Percentiles rank a stretch among this genome's conserved stretches.
Evolutionary conservation across 2,797 vertebrate genomes (phyloP).

Genomic region (Thunnus albacares): DNA sequence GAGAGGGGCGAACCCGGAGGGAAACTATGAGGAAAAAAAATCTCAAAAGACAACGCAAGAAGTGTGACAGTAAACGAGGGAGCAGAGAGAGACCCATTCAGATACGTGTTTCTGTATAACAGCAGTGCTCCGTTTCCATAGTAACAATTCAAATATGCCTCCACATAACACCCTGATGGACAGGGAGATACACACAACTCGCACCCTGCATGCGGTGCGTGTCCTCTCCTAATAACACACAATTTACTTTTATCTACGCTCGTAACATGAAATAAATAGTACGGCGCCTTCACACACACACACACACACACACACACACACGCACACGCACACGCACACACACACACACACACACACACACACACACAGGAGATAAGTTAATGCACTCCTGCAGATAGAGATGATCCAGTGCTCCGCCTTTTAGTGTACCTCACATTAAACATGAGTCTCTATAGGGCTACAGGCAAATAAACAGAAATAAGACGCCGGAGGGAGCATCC

Average conservation of each 20-base stretch:
- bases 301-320: slow-evolving; percentile 30
- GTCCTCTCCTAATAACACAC: slow-evolving; percentile 59
- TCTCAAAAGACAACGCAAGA: slow-evolving; percentile 53
- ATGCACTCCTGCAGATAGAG: slow-evolving; percentile 27
- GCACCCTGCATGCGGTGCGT: slow-evolving; percentile 36
- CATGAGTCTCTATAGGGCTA: slow-evolving; percentile 62
- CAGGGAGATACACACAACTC: slow-evolving; percentile 69
- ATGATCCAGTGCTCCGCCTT: slow-evolving; percentile 56
- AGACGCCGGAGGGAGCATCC: slow-evolving; percentile 28
- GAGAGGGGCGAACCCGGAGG: slow-evolving; percentile 15
- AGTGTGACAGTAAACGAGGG: slow-evolving; percentile 61
- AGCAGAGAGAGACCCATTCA: slow-evolving; percentile 62
- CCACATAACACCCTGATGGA: slow-evolving; percentile 74
- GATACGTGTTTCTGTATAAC: slow-evolving; percentile 75
- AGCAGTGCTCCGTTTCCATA: slow-evolving; percentile 87
- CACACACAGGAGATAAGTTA: slow-evolving; percentile 3
- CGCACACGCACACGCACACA: slow-evolving; percentile 19
- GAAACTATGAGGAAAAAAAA: slow-evolving; percentile 40
- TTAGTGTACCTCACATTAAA: slow-evolving; percentile 71
- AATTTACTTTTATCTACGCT: slow-evolving; percentile 61
- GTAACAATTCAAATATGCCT: slow-evolving; percentile 88
- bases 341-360: slow-evolving; percentile 29
- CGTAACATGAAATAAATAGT: slow-evolving; percentile 53
- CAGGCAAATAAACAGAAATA: slow-evolving; percentile 60
- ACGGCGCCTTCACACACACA: slow-evolving; percentile 36